Percentiles rank a stretch among this genome's conserved stretches.
Evolutionary conservation across 2,113 vertebrate species (phyloP).

Genomic region (Hydrochoerus hydrochaeris): DNA sequence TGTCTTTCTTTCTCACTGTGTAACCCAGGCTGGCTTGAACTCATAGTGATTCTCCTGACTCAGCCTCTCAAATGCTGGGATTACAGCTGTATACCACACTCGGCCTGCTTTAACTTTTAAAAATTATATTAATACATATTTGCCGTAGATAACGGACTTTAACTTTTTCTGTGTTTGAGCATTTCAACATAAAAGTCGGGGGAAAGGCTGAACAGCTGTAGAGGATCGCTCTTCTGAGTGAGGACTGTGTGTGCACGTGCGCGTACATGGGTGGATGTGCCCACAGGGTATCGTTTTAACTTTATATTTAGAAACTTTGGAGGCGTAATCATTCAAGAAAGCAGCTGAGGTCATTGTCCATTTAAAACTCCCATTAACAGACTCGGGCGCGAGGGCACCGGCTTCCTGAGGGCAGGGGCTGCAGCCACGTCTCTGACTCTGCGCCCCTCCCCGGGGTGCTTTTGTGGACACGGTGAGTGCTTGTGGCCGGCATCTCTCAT

Average conservation of each 20-base stretch:
- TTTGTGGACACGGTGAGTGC: not conserved
- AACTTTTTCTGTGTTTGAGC: constrained; percentile 2
- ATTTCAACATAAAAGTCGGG: not conserved
- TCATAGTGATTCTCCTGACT: not conserved
- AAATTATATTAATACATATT: not conserved
- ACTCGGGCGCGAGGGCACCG: not conserved
- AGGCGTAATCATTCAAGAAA: constrained; percentile 53
- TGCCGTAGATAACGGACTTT: not conserved
- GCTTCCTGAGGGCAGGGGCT: not conserved
- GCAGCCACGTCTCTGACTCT: not conserved
- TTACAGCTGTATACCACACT: not conserved
- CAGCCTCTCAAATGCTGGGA: not conserved
- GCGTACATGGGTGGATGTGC: not conserved
- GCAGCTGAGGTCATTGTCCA: constrained; percentile 60
- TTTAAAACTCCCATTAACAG: constrained; percentile 59
- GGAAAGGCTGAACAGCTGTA: not conserved
- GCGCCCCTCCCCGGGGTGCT: not conserved
- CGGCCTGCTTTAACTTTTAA: not conserved
- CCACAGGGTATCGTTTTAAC: not conserved
- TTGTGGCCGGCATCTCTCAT: not conserved
- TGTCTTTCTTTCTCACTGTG: not conserved
- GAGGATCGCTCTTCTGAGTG: not conserved
- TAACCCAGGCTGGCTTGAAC: not conserved
- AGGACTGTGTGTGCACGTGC: not conserved
- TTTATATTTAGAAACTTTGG: constrained; percentile 66